Base-by-base conservation (phyloP, 2,113 vertebrate species). In the Phylloscopus trochiloides region DNA sequence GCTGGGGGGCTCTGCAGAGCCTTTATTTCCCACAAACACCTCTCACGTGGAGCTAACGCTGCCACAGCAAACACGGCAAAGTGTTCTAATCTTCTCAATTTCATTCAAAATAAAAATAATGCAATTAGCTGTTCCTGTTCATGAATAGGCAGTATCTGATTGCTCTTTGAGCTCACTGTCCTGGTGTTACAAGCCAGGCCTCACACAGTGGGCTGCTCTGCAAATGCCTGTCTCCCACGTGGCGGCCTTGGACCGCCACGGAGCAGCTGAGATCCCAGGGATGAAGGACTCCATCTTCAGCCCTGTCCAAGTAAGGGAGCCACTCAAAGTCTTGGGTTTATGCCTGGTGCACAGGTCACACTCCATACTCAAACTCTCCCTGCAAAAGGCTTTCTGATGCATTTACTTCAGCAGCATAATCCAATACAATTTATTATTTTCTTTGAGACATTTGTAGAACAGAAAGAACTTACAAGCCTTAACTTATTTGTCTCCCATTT, bases 181-280 rank as follows among this genome's bases (percentile, higher is more conserved):
- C 10, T 32, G 26, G 70, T 8, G 36, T 43, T 47, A 34, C 0
- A 9, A 78, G 42, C 0, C 3, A 71, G 74, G 12, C 40, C 61
- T 88, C 7, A 2, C 10, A 26, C n/a, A 40, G 40, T 1, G 31
- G 43, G 51, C 55, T 79, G 54, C 52, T 82, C 71, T 88, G 26
- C 48, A 58, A 50, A 38, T 19, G 20, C 20, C 32, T 38, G 14
- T 47, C 51, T 85, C n/a, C 50, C 25, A 61, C 0, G 1, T 47
- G n/a, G 14, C 0, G 0, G 24, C 28, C 63, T 76, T 31, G 36
- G 59, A 13, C 50, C 43, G 40, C 32, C 67, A 25, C 0, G 0
- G 62, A 62, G 52, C 61, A 52, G 50, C 67, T 73, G 67, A 66
- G 17, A 45, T 16, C 34, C 50, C 17, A 3, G 4, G 66, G 18